Conservation (phyloP, 2,797 vertebrate species). For the Bradypodion ventrale region DNA sequence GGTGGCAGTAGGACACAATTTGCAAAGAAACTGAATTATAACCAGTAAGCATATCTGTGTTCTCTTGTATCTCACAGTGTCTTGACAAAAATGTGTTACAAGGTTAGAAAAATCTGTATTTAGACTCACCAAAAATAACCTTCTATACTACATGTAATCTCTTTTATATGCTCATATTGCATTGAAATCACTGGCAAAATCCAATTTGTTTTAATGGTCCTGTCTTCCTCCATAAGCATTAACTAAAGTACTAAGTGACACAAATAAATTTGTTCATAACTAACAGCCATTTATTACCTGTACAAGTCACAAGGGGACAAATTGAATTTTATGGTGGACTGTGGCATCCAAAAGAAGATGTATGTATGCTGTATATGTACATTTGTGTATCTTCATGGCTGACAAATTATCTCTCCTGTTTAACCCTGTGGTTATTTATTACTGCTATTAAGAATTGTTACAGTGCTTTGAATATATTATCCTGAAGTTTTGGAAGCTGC, state of each 20-base stretch:
- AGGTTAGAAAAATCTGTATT: not conserved
- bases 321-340: conserved; percentile 16
- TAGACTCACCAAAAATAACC: not conserved
- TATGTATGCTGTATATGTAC: not conserved
- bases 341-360: conserved; percentile 19
- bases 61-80: not conserved
- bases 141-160: not conserved
- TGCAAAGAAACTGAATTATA: not conserved
- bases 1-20: conserved; percentile 31
- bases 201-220: conserved; percentile 8
- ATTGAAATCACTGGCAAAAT: conserved; percentile 17
- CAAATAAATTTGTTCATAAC: conserved; percentile 28
- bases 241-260: conserved; percentile 2
- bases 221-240: not conserved
- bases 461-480: conserved; percentile 4
- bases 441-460: not conserved
- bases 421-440: conserved; percentile 24
- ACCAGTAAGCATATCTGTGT: not conserved
- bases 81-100: too few species aligned
- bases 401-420: conserved; percentile 9
- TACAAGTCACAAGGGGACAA: conserved; percentile 9
- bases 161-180: not conserved
- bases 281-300: conserved; percentile 2
- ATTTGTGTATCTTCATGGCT: conserved; percentile 2
- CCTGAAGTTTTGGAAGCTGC: not conserved